These are phyloP conservation scores for Syncerus caffer DNA, from an alignment of 2,797 vertebrate genomes.

Conservation along the genomic window DNA sequence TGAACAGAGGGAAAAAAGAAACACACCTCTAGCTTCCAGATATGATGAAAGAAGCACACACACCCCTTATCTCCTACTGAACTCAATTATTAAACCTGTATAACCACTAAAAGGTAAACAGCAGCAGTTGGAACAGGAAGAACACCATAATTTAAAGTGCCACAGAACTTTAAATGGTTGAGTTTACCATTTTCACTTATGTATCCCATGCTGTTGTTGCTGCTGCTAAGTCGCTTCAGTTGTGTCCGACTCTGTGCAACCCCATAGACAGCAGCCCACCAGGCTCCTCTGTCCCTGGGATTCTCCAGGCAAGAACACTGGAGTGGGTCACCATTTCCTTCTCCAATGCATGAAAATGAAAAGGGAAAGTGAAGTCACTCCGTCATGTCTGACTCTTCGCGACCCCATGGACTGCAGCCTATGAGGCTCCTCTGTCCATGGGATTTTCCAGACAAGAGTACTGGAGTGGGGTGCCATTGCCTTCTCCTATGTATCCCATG, in stretches of 20 bases:
- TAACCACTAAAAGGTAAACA: neutral
- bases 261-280: too few species aligned
- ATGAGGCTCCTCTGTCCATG: too few species aligned
- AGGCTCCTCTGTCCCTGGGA: accelerated
- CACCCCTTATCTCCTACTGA: neutral
- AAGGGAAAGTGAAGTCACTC: too few species aligned
- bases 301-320: too few species aligned
- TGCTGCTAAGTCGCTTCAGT: too few species aligned
- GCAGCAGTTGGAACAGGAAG: neutral
- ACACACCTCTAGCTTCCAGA: neutral
- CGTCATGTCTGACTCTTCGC: accelerated
- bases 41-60: neutral
- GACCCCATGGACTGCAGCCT: too few species aligned
- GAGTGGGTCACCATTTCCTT: too few species aligned
- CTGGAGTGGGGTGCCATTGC: too few species aligned
- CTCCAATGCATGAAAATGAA: too few species aligned
- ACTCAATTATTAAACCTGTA: neutral
- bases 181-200: neutral
- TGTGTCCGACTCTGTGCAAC: too few species aligned
- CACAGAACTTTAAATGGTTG: neutral
- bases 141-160: neutral
- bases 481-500: neutral
- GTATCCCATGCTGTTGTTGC: neutral
- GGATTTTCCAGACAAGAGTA: too few species aligned
- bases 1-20: neutral